Conservation (phyloP, 1,140 invertebrate genomes). For the Physella acuta region DNA sequence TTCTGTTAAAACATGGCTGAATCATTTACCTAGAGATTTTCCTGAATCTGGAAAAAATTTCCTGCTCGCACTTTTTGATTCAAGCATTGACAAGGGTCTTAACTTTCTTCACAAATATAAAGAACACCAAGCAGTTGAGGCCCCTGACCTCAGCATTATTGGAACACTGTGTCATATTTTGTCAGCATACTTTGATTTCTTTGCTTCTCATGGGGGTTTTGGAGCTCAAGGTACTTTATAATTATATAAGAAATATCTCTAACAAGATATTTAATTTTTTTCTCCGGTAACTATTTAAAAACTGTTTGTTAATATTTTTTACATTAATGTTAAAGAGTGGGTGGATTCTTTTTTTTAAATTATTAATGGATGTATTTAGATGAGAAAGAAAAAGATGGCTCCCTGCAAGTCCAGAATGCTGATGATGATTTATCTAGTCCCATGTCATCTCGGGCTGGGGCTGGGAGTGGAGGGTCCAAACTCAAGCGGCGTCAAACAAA, state of each 20-base stretch:
- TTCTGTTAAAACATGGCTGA: constrained; percentile 57
- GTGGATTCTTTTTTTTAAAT: no score
- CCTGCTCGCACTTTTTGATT: constrained; percentile 67
- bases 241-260: no score
- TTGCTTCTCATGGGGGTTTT: constrained; percentile 55
- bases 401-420: background rate
- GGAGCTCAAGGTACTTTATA: constrained; percentile 50
- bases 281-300: no score
- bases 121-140: constrained; percentile 44
- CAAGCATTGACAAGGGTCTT: constrained; percentile 67
- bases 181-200: constrained; percentile 53
- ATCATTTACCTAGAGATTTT: constrained; percentile 50
- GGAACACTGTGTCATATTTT: constrained; percentile 53
- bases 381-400: constrained; percentile 8
- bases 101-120: constrained; percentile 57
- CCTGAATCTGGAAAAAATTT: constrained; percentile 59
- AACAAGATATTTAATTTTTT: no score
- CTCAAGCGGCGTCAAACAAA: no score
- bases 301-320: no score
- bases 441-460: no score
- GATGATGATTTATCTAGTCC: background rate
- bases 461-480: no score
- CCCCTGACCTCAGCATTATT: constrained; percentile 50
- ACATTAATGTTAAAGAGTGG: no score
- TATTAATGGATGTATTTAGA: constrained; percentile 5